Percentiles rank a stretch among this genome's conserved stretches.
phyloP scores from a whole-genome alignment of 2,113 vertebrate genomes.

The Tenebrosternarchus preto region DNA sequence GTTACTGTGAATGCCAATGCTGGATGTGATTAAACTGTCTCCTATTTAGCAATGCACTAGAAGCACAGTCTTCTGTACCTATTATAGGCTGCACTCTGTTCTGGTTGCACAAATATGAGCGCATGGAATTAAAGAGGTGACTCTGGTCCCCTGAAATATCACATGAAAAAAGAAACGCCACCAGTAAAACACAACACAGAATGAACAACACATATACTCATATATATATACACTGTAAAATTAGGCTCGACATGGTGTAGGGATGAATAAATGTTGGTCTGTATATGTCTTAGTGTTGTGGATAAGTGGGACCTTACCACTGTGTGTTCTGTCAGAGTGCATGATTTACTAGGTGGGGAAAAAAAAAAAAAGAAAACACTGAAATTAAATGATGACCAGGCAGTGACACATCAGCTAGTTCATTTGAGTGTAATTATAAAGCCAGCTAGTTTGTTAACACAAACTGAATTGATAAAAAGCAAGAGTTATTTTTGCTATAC shows the following conservation, averaged over 20 bases:
- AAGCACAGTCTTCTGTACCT: constrained; percentile 61
- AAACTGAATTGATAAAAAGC: neutral
- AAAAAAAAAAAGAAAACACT: neutral
- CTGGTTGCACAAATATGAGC: constrained; percentile 62
- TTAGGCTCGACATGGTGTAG: neutral
- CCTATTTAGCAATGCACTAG: too few relatives aligned
- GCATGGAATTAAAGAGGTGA: constrained; percentile 63
- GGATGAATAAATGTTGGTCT: neutral
- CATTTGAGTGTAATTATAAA: neutral
- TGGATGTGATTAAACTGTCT: too few relatives aligned
- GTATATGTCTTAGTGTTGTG: neutral
- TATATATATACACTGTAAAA: neutral
- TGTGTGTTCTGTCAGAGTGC: neutral
- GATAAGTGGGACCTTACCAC: neutral
- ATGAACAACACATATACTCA: neutral
- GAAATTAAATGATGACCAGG: neutral
- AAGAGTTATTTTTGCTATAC: too few relatives aligned
- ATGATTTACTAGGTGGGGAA: constrained; percentile 6
- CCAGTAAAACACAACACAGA: neutral
- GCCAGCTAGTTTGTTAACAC: neutral
- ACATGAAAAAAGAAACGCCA: neutral
- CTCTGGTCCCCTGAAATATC: constrained; percentile 54
- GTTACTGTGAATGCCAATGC: too few relatives aligned
- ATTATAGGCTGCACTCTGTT: constrained; percentile 69
- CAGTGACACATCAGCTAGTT: neutral